Conservation (phyloP, 2,888 invertebrate genomes). For the Dascillus cervinus region DNA sequence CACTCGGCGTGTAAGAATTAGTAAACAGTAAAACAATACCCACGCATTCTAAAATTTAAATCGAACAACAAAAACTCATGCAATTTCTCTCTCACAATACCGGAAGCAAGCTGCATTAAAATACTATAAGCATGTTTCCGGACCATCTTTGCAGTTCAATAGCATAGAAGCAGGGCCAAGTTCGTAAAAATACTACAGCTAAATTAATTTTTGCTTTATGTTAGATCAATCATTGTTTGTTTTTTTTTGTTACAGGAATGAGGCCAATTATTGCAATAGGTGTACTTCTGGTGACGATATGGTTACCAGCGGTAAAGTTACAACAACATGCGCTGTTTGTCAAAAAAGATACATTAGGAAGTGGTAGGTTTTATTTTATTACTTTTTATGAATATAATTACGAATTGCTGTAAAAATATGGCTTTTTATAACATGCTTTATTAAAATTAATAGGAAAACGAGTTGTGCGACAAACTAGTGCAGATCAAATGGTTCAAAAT, state of each 20-base stretch:
- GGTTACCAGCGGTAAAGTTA: slow-evolving; percentile 17
- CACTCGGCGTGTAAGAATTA: not conserved
- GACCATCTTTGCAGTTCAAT: slow-evolving; percentile 7
- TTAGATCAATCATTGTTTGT: not conserved
- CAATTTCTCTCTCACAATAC: slow-evolving; percentile 6
- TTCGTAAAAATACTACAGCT: not conserved
- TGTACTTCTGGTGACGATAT: slow-evolving; percentile 20
- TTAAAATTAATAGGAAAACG: slow-evolving; percentile 26
- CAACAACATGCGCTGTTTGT: slow-evolving; percentile 24
- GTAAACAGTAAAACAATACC: slow-evolving; percentile 1
- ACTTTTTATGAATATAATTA: not conserved
- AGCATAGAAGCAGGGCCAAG: slow-evolving; percentile 2
- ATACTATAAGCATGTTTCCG: not conserved
- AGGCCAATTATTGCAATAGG: slow-evolving; percentile 20
- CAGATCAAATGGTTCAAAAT: slow-evolving; percentile 67
- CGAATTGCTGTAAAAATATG: not conserved
- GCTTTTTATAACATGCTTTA: slow-evolving; percentile 1
- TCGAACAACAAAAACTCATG: not conserved
- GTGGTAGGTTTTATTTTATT: slow-evolving; percentile 16
- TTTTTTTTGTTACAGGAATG: slow-evolving; percentile 24
- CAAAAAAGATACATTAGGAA: slow-evolving; percentile 20
- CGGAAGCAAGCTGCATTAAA: slow-evolving; percentile 4
- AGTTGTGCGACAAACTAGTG: slow-evolving; percentile 47
- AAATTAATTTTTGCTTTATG: slow-evolving; percentile 1
- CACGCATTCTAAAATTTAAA: slow-evolving; percentile 6